Percentiles rank a stretch among this genome's conserved stretches.
Evolutionary conservation across 1,140 invertebrate species (phyloP).

Genomic region (Brachystomella parvula): DNA sequence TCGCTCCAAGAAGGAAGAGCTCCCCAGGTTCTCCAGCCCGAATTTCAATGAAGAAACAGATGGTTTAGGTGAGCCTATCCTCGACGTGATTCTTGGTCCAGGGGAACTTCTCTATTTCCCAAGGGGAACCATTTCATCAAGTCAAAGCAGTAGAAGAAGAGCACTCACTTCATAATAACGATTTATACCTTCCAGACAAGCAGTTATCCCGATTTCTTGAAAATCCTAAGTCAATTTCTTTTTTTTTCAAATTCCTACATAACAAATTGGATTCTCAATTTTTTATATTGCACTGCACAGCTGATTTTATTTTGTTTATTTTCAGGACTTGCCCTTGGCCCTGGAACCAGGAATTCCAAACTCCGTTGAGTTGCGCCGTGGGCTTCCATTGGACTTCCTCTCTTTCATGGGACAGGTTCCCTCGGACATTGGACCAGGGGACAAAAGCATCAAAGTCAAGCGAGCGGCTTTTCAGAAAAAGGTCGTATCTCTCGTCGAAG

Average conservation of each 20-base stretch:
- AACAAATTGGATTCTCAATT: too few relatives aligned
- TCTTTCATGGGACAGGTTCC: conserved; percentile 62
- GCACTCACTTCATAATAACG: conserved; percentile 88
- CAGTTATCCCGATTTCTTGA: conserved; percentile 77
- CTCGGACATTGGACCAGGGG: conserved; percentile 44
- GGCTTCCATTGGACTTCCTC: conserved; percentile 70
- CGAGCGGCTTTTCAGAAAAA: conserved; percentile 52
- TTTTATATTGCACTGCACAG: too few relatives aligned
- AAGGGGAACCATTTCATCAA: conserved; percentile 82
- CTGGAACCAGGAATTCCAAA: conserved; percentile 61
- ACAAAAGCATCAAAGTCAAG: conserved; percentile 41
- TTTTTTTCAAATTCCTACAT: too few relatives aligned
- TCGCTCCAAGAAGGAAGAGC: conserved; percentile 49
- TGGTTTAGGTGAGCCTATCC: conserved; percentile 69
- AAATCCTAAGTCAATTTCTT: conserved; percentile 50
- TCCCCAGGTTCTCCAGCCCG: conserved; percentile 70
- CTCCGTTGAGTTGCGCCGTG: conserved; percentile 64
- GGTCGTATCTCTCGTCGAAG: conserved; percentile 54
- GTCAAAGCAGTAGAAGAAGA: conserved; percentile 60
- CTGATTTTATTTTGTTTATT: conserved; percentile 8
- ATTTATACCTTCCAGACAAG: conserved; percentile 86
- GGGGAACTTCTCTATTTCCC: conserved; percentile 81
- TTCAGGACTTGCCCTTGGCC: conserved; percentile 49
- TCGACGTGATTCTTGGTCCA: conserved; percentile 70
- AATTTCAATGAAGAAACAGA: conserved; percentile 61